Evolutionary conservation across 2,113 vertebrate genomes (phyloP), one percentile per base, ranked within the genome.

Genomic region (Monopterus albus): DNA sequence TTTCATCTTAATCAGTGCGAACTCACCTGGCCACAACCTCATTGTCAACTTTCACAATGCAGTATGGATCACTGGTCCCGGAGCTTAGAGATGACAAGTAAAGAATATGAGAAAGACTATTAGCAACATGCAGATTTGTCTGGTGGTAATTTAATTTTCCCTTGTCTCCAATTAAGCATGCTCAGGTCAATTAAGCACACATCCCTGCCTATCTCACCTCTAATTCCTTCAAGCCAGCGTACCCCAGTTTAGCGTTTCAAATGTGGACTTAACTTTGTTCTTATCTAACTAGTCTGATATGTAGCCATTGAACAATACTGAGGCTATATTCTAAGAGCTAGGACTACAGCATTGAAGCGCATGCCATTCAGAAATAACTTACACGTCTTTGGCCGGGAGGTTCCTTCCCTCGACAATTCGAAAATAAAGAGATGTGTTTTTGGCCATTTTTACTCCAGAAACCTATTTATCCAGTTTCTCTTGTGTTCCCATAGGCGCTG

Each of bases 341-440:
- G 57, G 6, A 65, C 72, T 28, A 33, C 29, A 62, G 31, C 20
- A 31, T 9, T 56, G 43, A 56, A 18, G 11, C 68, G 29, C 64
- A 20, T 71, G 67, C 33, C 36, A 58, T 62, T 58, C 58, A 89
- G 86, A 60, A 38, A 78, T 79, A 66, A 91, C 88, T 98, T 87
- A 97, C 96, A 97, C 93, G 73, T 97, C 96, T 91, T 96, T 97
- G 84, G 95, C 95, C 1, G 96, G 95, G 82, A 96, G 95, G 66
- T 94, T 94, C 84, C 93, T 94, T 55, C 95, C 96, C 87, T 97
- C 96, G 88, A 96, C 93, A 88, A 97, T 92, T 29, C 96, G 94
- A 80, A 97, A 95, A 86, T 93, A 94, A 64, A 97, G 92, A 47
- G 94, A 94, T 39, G 94, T 95, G 85, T 91, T 95, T 92, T 79